A percentile compares a stretch with the other conserved stretches of the same genome.
These are phyloP conservation scores for Sesamia nonagrioides DNA, from an alignment of 1,140 invertebrate genomes.

Conservation along the genomic window DNA sequence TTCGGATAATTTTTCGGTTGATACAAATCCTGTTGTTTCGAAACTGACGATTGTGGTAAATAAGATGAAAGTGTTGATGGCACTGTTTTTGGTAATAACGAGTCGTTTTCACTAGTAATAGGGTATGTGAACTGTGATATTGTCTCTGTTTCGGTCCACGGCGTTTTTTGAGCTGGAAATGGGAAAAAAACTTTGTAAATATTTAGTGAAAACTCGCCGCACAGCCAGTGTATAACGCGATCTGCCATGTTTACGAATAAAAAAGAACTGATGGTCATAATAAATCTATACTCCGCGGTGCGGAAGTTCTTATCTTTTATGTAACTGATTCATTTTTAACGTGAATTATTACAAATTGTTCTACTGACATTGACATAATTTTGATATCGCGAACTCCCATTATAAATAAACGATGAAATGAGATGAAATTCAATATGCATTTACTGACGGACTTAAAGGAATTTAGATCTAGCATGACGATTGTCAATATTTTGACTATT, in stretches of 20 bases:
- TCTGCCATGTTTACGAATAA: slow-evolving; percentile 64
- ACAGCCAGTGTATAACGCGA: slow-evolving; percentile 63
- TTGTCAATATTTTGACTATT: background rate
- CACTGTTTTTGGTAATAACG: slow-evolving; percentile 72
- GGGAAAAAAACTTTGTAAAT: slow-evolving; percentile 70
- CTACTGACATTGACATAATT: slow-evolving; percentile 38
- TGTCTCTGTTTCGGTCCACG: slow-evolving; percentile 78
- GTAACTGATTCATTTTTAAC: slow-evolving; percentile 43
- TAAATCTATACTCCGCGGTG: slow-evolving; percentile 50
- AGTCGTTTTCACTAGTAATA: slow-evolving; percentile 70
- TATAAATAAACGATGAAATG: background rate
- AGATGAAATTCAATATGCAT: background rate
- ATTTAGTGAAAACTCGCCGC: slow-evolving; percentile 64
- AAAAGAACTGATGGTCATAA: slow-evolving; percentile 61
- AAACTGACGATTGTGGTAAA: slow-evolving; percentile 71
- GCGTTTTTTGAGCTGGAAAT: slow-evolving; percentile 82
- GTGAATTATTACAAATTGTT: slow-evolving; percentile 8
- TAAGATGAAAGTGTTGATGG: slow-evolving; percentile 73
- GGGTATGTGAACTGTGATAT: slow-evolving; percentile 76
- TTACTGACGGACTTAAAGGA: too few species aligned
- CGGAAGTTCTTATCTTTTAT: slow-evolving; percentile 76
- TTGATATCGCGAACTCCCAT: slow-evolving; percentile 8
- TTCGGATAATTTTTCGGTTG: slow-evolving; percentile 66
- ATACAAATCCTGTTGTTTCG: slow-evolving; percentile 75
- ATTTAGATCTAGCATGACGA: too few species aligned